A percentile compares a stretch with the other conserved stretches of the same genome.
phyloP scores from a whole-genome alignment of 2,113 vertebrate genomes.

The Benitochromis conjunctus region DNA sequence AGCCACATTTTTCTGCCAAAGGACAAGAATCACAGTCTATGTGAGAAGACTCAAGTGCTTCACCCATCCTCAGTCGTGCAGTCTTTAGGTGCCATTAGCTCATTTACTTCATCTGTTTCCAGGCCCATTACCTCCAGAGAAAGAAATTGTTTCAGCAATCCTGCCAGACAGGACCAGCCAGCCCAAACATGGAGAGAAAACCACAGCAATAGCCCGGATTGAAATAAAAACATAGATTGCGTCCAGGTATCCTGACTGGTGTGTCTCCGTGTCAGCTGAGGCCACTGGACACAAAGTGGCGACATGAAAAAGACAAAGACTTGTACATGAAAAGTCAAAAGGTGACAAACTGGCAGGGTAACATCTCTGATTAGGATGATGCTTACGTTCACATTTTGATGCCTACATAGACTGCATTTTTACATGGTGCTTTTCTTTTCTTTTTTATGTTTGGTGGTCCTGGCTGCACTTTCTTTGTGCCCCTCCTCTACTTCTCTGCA shows the following conservation, averaged over 20 bases:
- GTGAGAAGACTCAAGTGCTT: not conserved
- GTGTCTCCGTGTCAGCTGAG: not conserved
- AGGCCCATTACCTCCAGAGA: constrained; percentile 49
- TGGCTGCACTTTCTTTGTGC: not conserved
- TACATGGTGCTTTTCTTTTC: not conserved
- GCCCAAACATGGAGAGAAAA: constrained; percentile 72
- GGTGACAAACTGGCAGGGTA: not conserved
- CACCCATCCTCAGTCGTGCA: not conserved
- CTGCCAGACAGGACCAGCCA: constrained; percentile 54
- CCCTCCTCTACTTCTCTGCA: not conserved
- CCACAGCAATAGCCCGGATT: constrained; percentile 9
- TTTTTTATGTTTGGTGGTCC: not conserved
- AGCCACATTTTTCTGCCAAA: not conserved
- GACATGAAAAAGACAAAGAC: not conserved
- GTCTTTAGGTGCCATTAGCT: constrained; percentile 22
- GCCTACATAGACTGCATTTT: not conserved
- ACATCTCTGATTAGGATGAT: not conserved
- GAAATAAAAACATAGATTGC: constrained; percentile 38
- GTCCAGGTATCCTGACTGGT: constrained; percentile 38
- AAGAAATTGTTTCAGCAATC: constrained; percentile 33
- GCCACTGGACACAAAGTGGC: not conserved
- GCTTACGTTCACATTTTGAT: not conserved
- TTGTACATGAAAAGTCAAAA: not conserved
- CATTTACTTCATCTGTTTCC: constrained; percentile 49
- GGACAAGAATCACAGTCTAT: not conserved